phyloP scores from a whole-genome alignment of 2,888 invertebrate genomes.

The Dermolepida albohirtum region DNA sequence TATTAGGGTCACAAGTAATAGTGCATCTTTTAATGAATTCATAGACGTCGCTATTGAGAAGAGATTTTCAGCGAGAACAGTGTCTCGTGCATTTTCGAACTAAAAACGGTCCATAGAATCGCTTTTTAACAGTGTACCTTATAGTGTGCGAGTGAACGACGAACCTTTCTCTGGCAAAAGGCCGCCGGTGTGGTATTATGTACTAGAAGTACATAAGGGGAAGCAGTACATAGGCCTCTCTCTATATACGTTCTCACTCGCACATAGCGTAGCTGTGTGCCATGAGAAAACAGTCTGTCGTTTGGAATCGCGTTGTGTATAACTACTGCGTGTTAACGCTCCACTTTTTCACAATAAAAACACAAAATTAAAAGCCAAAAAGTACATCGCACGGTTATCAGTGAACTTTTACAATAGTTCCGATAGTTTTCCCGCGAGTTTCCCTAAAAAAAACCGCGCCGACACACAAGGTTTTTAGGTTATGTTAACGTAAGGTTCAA shows the following conservation, averaged over 20 bases:
- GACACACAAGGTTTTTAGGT: constrained; percentile 35
- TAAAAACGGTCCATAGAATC: constrained; percentile 2
- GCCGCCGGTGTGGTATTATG: constrained; percentile 53
- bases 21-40: no score
- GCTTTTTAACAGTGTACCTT: constrained; percentile 45
- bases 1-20: no score
- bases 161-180: constrained; percentile 43
- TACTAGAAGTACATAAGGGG: constrained; percentile 62
- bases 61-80: constrained; percentile 1
- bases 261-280: constrained; percentile 63
- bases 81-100: constrained; percentile 1
- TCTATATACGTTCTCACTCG: constrained; percentile 60
- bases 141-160: constrained; percentile 18
- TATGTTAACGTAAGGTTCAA: constrained; percentile 38
- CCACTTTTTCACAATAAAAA: constrained; percentile 25
- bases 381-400: not conserved
- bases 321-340: constrained; percentile 30
- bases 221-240: constrained; percentile 60
- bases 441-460: constrained; percentile 21
- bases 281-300: constrained; percentile 45
- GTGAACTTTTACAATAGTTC: not conserved
- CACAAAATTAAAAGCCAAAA: not conserved
- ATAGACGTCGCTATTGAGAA: no score
- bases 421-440: constrained; percentile 6
- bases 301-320: constrained; percentile 41